Evolutionary conservation across 2,797 vertebrate genomes (phyloP).

Genomic region (Discoglossus pictus): DNA sequence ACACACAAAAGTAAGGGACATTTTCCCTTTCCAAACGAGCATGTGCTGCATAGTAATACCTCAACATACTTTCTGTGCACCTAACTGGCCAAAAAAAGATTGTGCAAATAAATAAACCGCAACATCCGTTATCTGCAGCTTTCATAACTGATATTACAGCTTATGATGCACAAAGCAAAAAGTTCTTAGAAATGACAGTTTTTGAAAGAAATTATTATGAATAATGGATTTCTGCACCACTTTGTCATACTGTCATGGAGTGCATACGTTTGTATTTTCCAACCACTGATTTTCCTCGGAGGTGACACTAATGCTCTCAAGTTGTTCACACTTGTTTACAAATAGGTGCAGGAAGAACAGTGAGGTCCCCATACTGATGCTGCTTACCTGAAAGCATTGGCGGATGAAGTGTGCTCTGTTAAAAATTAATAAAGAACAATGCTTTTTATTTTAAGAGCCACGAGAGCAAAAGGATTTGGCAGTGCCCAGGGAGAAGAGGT

Average conservation of each 20-base stretch:
- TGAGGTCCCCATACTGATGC: constrained; percentile 69
- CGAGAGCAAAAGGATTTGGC: constrained; percentile 50
- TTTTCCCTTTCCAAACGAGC: no score
- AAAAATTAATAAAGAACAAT: constrained; percentile 84
- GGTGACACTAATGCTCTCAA: constrained; percentile 78
- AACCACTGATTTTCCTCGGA: constrained; percentile 74
- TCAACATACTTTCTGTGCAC: no score
- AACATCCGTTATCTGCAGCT: background rate
- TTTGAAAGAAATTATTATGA: constrained; percentile 73
- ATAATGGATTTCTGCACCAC: constrained; percentile 75
- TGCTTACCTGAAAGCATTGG: constrained; percentile 70
- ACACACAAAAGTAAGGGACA: constrained; percentile 7
- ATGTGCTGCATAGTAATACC: no score
- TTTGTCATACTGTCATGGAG: constrained; percentile 68
- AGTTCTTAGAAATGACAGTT: constrained; percentile 71
- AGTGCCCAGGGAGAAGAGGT: constrained; percentile 76
- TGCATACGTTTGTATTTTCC: constrained; percentile 75
- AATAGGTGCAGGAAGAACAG: constrained; percentile 72
- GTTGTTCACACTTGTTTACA: constrained; percentile 81
- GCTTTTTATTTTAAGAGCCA: constrained; percentile 75
- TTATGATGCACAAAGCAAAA: constrained; percentile 64
- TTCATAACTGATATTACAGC: constrained; percentile 48
- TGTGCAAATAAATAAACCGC: background rate
- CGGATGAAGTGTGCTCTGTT: constrained; percentile 66
- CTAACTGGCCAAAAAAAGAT: no score